Evolutionary conservation across 2,113 vertebrate species (phyloP), one percentile per base, ranked within the genome.

Genomic region (Gavia stellata): DNA sequence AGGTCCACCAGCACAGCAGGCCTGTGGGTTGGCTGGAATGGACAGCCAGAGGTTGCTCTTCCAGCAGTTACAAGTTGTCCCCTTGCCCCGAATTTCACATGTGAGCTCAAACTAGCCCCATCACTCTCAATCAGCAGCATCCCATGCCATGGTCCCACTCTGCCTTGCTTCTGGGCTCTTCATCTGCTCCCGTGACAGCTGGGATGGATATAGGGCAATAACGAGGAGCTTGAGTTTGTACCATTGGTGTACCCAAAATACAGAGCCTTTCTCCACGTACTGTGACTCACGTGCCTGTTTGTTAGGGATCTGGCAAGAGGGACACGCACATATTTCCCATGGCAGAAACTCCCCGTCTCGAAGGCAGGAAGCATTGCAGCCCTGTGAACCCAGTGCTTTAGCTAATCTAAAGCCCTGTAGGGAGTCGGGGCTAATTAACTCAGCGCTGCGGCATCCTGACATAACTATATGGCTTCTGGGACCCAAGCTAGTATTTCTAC

Each of bases 401-500:
- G 73, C 34, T 75, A 49, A 91, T 63, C 87, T 63, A 52, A 52
- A 90, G 61, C 78, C 61, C 81, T 63, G 23, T 1, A 44, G 73
- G n/a, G 78, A 94, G 36, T 17, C 2, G 1, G 49, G 52, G 90
- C 61, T 96, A 83, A 72, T 89, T 82, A 85, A 87, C 81, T 91
- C 40, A n/a, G 84, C 3, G 0, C 74, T 49, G 66, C 40, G 81
- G 66, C 87, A 79, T 49, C 58, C 81, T 88, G 84, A 80, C 92
- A 88, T 23, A 26, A n/a, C 34, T 38, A 0, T 66, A 44, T 79
- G 77, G 65, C 86, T 82, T 81, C 81, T 90, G 66, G 73, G 73
- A 88, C 78, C 44, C 87, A 21, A 52, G 66, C 73, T 66, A 85
- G 70, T 75, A 93, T 91, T 94, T 82, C 66, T 87, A 20, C 73